phyloP scores from a whole-genome alignment of 2,888 invertebrate species.

The Sinhomidia bicolor region DNA sequence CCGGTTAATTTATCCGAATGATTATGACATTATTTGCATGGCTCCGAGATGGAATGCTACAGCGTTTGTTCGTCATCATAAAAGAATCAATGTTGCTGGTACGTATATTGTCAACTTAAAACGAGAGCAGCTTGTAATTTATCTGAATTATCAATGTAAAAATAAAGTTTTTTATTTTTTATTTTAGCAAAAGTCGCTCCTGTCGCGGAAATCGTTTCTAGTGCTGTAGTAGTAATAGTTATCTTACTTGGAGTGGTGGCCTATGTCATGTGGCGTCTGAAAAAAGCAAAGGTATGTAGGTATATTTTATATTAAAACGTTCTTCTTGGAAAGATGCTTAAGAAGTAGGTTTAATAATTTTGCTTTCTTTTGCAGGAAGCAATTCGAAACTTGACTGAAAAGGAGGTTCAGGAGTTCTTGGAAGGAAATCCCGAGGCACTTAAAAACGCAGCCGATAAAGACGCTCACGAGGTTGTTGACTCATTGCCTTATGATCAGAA shows the following conservation, averaged over 20 bases:
- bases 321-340: background rate
- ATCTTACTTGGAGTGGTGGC: conserved; percentile 56
- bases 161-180: too few relatives aligned
- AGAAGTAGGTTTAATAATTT: background rate
- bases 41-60: conserved; percentile 72
- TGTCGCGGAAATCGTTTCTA: conserved; percentile 65
- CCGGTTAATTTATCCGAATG: conserved; percentile 74
- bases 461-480: conserved; percentile 70
- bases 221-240: conserved; percentile 58
- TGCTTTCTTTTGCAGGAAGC: conserved; percentile 55
- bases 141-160: too few relatives aligned
- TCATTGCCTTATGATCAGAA: conserved; percentile 75
- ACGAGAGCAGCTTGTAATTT: too few relatives aligned
- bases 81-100: conserved; percentile 73
- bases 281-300: conserved; percentile 67
- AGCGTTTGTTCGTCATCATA: conserved; percentile 56
- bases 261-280: conserved; percentile 72
- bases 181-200: conserved; percentile 66
- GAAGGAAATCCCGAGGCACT: conserved; percentile 75
- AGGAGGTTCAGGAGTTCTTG: conserved; percentile 75
- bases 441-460: conserved; percentile 63
- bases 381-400: conserved; percentile 72
- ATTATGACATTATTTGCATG: conserved; percentile 73
- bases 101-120: background rate
- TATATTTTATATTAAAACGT: background rate